Conservation (phyloP, 2,797 vertebrate genomes). For the Sebastes trivittatus region DNA sequence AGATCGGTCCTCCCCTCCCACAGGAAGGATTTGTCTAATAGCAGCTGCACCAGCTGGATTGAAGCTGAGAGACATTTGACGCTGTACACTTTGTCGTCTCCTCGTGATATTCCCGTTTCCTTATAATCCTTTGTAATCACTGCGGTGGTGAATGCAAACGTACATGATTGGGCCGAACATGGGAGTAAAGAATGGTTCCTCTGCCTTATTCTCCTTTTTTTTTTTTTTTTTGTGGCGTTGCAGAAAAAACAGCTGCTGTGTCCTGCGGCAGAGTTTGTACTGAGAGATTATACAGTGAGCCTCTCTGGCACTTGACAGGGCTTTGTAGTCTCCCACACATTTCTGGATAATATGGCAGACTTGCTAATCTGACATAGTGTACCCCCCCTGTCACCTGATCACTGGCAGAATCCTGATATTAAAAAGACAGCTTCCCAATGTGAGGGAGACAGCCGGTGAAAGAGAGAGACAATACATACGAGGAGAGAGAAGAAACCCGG, state of each 20-base stretch:
- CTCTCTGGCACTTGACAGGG: conserved; percentile 57
- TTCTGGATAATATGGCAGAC: conserved; percentile 59
- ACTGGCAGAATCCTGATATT: conserved; percentile 45
- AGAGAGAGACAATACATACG: conserved; percentile 37
- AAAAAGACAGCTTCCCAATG: conserved; percentile 41
- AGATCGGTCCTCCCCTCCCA: conserved; percentile 40
- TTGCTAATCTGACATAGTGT: conserved; percentile 65
- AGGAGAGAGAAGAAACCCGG: conserved; percentile 7
- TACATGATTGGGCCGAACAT: neutral
- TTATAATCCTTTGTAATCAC: conserved; percentile 10
- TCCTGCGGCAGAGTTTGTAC: conserved; percentile 67
- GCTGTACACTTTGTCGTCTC: neutral
- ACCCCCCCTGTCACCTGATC: conserved; percentile 59
- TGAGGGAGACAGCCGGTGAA: conserved; percentile 34
- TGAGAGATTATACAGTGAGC: conserved; percentile 64
- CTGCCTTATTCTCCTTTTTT: conserved; percentile 1
- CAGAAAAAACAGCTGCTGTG: conserved; percentile 54
- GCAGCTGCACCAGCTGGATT: conserved; percentile 3
- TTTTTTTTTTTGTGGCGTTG: conserved; percentile 22
- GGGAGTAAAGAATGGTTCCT: neutral
- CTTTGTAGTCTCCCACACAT: conserved; percentile 68
- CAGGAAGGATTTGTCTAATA: conserved; percentile 45
- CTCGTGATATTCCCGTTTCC: neutral
- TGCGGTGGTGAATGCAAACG: neutral
- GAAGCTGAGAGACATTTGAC: conserved; percentile 37